Evolutionary conservation across 2,888 invertebrate species (phyloP), one percentile per base, ranked within the genome.

Genomic region (Stomorhina lunata): DNA sequence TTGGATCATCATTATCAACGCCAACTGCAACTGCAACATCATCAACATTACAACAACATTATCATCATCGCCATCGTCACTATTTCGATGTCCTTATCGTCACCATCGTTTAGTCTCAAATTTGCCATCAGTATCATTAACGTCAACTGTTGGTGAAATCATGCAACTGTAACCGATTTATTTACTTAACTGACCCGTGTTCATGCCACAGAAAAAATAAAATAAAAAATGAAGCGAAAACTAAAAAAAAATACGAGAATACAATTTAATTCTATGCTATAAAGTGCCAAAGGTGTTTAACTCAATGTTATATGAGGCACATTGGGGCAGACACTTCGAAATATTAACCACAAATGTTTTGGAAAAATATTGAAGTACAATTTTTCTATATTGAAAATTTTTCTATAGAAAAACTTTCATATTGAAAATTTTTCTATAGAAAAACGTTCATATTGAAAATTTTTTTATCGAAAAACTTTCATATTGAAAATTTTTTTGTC

Each of bases 131-230:
- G 69, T 75, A 75, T 61, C 66, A 66, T 66, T 75, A 75, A 76
- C 32, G 71, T 65, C 79, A 76, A 34, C 66, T 75, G 50, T 34
- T 66, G 78, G 53, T 79, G 53, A 59, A 75, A 55, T 81, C 80
- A 63, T 81, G 68, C 50, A 68, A 81, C 71, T 82, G 79, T 79
- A 79, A 82, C 48, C 66, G 75, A 57, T 79, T 69, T 76, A 57
- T 72, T 76, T 75, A 78, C 68, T 71, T 79, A 79, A 79, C 69
- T 82, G 82, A 82, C 79, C 79, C 27, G 37, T 79, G 71, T 61
- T 45, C 59, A 53, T 57, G 43, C n/a, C 22, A 57, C 43, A 43
- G 43, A 43, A 69, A 57, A 78, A 61, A 76, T 37, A 50, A 17
- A 0, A n/a, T 1, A 32, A 34, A 55, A 25, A 57, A 65, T 25